These are phyloP conservation scores for Malthinus seriepunctatus DNA, from an alignment of 2,888 invertebrate genomes.

Conservation along the genomic window DNA sequence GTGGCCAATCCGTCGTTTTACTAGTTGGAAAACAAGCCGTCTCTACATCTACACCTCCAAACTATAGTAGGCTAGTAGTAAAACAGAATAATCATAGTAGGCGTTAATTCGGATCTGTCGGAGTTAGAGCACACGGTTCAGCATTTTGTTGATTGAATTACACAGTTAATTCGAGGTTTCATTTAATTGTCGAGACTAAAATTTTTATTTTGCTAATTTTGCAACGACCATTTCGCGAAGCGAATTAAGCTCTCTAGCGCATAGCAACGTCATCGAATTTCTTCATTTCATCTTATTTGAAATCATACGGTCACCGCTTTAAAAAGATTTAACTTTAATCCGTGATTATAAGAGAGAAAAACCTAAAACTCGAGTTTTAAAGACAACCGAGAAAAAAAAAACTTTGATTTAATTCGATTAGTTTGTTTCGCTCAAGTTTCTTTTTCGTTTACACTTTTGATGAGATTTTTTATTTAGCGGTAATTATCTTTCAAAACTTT, in stretches of 20 bases:
- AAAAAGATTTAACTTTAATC: constrained; percentile 25
- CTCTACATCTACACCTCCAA: no score
- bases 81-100: constrained; percentile 6
- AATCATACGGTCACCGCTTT: constrained; percentile 23
- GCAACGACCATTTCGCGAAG: constrained; percentile 8
- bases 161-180: constrained; percentile 34
- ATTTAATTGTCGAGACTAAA: constrained; percentile 31
- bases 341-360: constrained; percentile 24
- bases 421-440: constrained; percentile 26
- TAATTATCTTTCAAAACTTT: constrained; percentile 27
- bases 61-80: neutral
- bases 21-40: constrained; percentile 10
- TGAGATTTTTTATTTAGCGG: constrained; percentile 27
- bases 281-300: constrained; percentile 15
- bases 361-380: constrained; percentile 20
- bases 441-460: constrained; percentile 28
- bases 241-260: constrained; percentile 16
- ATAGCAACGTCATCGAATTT: constrained; percentile 22
- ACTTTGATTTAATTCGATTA: constrained; percentile 26
- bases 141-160: constrained; percentile 37
- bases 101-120: constrained; percentile 24
- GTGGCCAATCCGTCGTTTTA: constrained; percentile 6
- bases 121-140: constrained; percentile 17
- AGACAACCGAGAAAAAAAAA: constrained; percentile 23
- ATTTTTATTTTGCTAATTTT: constrained; percentile 14